Evolutionary conservation across 2,797 vertebrate genomes (phyloP), one percentile per base, ranked within the genome.

Genomic region (Vireo griseus): DNA sequence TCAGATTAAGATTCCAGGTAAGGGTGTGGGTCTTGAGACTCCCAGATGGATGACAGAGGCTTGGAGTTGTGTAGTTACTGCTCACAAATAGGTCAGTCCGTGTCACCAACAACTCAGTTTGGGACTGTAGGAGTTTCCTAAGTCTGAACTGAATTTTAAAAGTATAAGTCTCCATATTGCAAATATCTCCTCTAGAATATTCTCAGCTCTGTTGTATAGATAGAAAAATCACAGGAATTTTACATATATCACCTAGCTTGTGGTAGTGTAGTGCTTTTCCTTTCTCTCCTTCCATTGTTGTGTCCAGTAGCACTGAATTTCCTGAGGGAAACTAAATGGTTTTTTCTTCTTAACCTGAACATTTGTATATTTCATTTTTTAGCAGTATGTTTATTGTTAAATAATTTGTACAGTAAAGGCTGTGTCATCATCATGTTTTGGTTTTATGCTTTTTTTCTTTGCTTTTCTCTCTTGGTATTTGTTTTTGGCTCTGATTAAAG

Each of bases 401-500:
- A 52, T 92, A 74, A 87, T 94, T 88, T 76, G 51, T 93, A 54
- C 51, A 54, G 69, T 80, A 91, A 58, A 78, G 40, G 33, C 47
- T 51, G 37, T 86, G 68, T 92, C 80, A 61, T 59, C 63, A 47
- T 55, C 68, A 29, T 92, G 58, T 72, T 95, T 93, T 93, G 47
- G 67, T 87, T 94, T 72, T 86, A 51, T 67, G 57, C 33, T 78
- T 93, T 94, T 59, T 94, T 75, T 5, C 61, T 82, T 92, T 73
- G 33, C 42, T 73, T 62, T 94, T 65, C 76, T 81, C 52, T 90
- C 69, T 75, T 82, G 50, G 17, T 50, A 85, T 76, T 88, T 93
- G 39, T 93, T 93, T 67, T 94, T 94, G 90, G 76, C 89, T 95
- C 88, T 96, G 90, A 78, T 94, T 91, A 96, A 93, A 87, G 92